Evolutionary conservation across 1,140 invertebrate species (phyloP).

Genomic region (Nautilus pompilius): DNA sequence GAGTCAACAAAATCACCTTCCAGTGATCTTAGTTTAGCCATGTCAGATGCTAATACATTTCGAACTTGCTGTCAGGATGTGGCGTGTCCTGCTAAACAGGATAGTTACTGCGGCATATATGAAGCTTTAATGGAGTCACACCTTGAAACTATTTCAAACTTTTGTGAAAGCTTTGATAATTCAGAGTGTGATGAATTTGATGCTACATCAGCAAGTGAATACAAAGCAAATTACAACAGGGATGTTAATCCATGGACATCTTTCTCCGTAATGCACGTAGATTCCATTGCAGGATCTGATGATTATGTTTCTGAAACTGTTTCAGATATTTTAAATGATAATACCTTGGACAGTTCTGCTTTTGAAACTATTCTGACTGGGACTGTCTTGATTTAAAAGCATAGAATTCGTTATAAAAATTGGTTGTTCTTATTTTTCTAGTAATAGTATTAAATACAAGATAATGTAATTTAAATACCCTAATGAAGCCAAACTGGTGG

Average conservation of each 20-base stretch:
- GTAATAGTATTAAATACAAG: no score
- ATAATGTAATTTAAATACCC: no score
- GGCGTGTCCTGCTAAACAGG: background rate
- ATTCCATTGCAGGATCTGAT: conserved; percentile 11
- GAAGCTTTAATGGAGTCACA: conserved; percentile 13
- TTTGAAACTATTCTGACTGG: no score
- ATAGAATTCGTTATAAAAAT: no score
- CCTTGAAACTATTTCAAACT: conserved; percentile 9
- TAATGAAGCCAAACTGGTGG: no score
- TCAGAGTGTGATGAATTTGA: conserved; percentile 5
- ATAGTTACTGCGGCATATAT: conserved; percentile 11
- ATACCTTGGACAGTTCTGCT: conserved; percentile 12
- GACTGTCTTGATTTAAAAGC: no score
- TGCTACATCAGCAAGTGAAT: conserved; percentile 6
- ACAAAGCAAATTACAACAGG: conserved; percentile 10
- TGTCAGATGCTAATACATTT: background rate
- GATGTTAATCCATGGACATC: conserved; percentile 17
- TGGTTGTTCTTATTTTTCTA: no score
- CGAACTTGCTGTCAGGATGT: background rate
- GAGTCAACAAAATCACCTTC: background rate
- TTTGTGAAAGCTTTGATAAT: background rate
- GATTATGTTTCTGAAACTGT: conserved; percentile 14
- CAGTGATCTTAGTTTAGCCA: background rate
- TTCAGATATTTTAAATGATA: conserved; percentile 18
- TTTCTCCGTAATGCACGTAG: conserved; percentile 13